Evolutionary conservation across 2,888 invertebrate genomes (phyloP), one percentile per base, ranked within the genome.

Genomic region (Sycophila texana): DNA sequence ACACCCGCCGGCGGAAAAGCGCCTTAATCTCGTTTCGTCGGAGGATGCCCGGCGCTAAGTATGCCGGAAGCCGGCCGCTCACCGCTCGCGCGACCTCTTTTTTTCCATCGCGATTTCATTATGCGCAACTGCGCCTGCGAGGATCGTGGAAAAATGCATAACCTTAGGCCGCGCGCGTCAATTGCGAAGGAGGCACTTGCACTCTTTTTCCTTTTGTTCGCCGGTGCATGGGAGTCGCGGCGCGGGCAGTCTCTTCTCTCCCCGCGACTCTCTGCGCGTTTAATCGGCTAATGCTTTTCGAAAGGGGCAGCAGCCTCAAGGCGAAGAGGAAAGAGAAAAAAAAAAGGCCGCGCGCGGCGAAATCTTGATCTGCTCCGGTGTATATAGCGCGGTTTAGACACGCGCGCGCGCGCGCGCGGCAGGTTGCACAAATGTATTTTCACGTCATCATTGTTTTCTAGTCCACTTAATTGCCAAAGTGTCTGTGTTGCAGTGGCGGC

Each of bases 401-500:
- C 30, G 30, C 13, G 61, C 55, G 20, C n/a, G n/a, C n/a, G 55
- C 22, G 47, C 51, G 26, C 1, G 18, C 30, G 10, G 30, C 7
- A 16, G 0, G 58, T 68, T 79, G 30, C 60, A 79, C 61, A 73
- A 70, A 74, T 71, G 12, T 12, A 55, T 68, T 80, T 80, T 26
- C 70, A 77, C 77, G 73, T 65, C 65, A 67, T 70, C 65, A 70
- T 77, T 77, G 65, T 80, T 80, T 77, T 70, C 77, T 77, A 80
- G 68, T 80, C 68, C 77, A 77, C 77, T 76, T 77, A 74, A 80
- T 74, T 74, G 77, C 77, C 70, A 77, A 77, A 77, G 77, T 73
- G 67, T 66, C 18, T 16, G 18, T 5, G 51, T 30, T 63, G 26
- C 20, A 39, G 51, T 18, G 20, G 26, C 13, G 12, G 60, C 60